phyloP scores from a whole-genome alignment of 2,797 vertebrate species.

The Alfaro cultratus region DNA sequence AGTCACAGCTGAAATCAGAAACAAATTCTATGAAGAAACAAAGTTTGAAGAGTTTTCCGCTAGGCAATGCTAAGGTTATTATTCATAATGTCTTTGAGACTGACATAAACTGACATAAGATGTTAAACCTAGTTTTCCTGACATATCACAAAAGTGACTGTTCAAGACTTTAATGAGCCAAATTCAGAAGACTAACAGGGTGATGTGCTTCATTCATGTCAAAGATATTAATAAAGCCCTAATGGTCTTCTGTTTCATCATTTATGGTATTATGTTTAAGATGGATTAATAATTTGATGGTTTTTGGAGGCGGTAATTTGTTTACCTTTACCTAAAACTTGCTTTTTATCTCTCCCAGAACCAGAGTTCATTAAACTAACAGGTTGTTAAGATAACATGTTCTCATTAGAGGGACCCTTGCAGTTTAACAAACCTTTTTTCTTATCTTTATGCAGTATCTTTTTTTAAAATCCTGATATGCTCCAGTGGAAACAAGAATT shows the following conservation, averaged over 20 bases:
- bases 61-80: background rate
- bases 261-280: conserved; percentile 23
- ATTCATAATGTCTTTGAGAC: background rate
- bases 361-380: conserved; percentile 31
- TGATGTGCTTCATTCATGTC: conserved; percentile 20
- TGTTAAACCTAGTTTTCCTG: background rate
- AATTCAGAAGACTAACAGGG: conserved; percentile 47
- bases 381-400: conserved; percentile 23
- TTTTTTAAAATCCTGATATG: conserved; percentile 8
- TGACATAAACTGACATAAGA: background rate
- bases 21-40: background rate
- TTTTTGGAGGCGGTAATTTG: background rate
- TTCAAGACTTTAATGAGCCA: conserved; percentile 46
- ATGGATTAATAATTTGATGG: conserved; percentile 22
- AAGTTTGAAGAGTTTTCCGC: background rate
- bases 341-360: conserved; percentile 17
- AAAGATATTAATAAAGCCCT: conserved; percentile 22
- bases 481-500: background rate
- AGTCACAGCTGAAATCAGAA: background rate
- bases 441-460: conserved; percentile 9
- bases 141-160: conserved; percentile 22
- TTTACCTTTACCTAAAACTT: background rate
- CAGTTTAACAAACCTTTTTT: conserved; percentile 28
- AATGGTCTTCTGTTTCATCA: conserved; percentile 15
- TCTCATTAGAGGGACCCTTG: conserved; percentile 23